phyloP scores from a whole-genome alignment of 2,888 invertebrate genomes.

The Allygus modestus region DNA sequence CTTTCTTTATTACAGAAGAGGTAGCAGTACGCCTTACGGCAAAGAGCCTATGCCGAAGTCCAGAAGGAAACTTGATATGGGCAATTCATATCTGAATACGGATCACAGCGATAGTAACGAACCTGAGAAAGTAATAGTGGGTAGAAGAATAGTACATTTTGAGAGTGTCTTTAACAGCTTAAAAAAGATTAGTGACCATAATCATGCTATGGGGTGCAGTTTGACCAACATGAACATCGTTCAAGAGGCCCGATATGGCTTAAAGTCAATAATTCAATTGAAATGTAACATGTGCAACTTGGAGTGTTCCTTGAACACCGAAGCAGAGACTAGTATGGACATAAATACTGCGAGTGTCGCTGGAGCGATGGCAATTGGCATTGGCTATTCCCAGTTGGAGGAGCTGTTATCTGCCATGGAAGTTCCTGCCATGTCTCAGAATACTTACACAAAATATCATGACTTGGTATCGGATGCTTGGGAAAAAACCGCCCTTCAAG shows the following conservation, averaged over 20 bases:
- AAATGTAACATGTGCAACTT: conserved; percentile 56
- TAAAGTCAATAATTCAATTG: conserved; percentile 19
- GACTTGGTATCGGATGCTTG: conserved; percentile 38
- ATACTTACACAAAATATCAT: conserved; percentile 45
- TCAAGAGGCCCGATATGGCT: conserved; percentile 31
- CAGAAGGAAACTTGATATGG: too few species aligned
- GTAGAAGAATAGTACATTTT: conserved; percentile 27
- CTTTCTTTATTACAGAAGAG: too few species aligned
- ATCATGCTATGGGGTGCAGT: conserved; percentile 42
- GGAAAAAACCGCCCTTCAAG: conserved; percentile 49
- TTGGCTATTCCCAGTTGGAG: conserved; percentile 54
- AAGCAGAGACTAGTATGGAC: conserved; percentile 24
- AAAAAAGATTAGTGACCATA: conserved; percentile 16
- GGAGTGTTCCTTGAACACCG: conserved; percentile 29
- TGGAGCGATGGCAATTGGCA: conserved; percentile 54
- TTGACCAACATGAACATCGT: conserved; percentile 39
- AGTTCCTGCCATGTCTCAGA: conserved; percentile 33
- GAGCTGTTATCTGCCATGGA: conserved; percentile 53
- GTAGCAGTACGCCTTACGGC: too few species aligned
- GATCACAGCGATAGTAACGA: neutral
- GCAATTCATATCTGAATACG: too few species aligned
- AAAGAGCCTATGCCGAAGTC: too few species aligned
- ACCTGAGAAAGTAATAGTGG: neutral
- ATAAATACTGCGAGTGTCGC: conserved; percentile 53
- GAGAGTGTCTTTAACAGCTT: neutral